Conservation (phyloP, 2,797 vertebrate genomes). For the Melanotaenia nigrans region DNA sequence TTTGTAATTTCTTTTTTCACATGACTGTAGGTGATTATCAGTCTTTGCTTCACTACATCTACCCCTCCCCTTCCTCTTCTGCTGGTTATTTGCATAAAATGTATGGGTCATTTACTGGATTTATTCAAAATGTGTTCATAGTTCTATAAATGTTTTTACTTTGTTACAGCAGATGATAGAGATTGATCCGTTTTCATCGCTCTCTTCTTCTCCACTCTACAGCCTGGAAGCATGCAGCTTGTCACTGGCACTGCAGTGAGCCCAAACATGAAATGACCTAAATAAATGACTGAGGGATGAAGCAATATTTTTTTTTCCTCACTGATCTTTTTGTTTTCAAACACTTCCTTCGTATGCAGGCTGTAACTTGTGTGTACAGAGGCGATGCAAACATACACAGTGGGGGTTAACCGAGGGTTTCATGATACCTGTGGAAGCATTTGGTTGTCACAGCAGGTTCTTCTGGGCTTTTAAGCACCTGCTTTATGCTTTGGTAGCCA, state of each 20-base stretch:
- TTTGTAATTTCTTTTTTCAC: not conserved
- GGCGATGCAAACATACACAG: not conserved
- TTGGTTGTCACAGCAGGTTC: not conserved
- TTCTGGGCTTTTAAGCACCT: not conserved
- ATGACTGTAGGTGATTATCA: not conserved
- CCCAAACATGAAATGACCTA: constrained; percentile 79
- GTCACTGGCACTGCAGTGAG: constrained; percentile 72
- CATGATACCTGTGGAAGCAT: constrained; percentile 17
- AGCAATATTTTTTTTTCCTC: constrained; percentile 40
- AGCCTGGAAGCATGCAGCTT: constrained; percentile 62
- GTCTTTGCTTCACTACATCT: no score
- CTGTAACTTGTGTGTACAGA: constrained; percentile 23
- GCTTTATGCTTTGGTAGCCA: not conserved
- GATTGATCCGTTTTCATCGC: constrained; percentile 38
- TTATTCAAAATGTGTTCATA: not conserved
- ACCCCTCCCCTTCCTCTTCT: no score
- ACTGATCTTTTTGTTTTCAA: constrained; percentile 57
- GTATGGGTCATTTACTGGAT: not conserved
- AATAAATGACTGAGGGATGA: constrained; percentile 72
- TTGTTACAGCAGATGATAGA: constrained; percentile 18
- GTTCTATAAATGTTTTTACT: not conserved
- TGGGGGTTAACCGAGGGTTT: not conserved
- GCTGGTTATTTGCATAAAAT: no score
- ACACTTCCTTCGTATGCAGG: constrained; percentile 37
- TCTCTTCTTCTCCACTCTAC: constrained; percentile 51